Conservation (phyloP, 1,140 invertebrate species). For the Adoxophyes honmai region DNA sequence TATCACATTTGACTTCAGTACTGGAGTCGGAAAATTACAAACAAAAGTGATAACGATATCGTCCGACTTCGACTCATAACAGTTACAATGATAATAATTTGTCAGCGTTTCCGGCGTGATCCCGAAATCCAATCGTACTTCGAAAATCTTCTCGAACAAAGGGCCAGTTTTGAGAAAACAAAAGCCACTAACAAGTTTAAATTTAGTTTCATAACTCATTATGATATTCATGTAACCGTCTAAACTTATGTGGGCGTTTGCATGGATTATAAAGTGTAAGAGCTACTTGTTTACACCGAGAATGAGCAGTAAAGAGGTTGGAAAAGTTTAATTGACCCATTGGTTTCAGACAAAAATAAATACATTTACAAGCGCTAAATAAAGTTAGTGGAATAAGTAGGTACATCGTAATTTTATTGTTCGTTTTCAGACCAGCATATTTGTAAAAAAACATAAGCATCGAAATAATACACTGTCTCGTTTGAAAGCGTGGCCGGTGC, state of each 20-base stretch:
- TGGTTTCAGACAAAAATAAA: no score
- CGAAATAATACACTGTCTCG: neutral
- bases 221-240: slow-evolving; percentile 11
- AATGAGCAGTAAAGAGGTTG: no score
- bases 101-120: neutral
- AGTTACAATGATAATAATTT: neutral
- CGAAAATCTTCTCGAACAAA: neutral
- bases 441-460: no score
- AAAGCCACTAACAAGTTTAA: neutral
- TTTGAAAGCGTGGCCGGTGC: slow-evolving; percentile 25
- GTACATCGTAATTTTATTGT: no score
- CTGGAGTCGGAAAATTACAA: neutral
- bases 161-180: neutral
- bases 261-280: slow-evolving; percentile 7
- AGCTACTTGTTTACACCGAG: neutral
- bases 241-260: neutral
- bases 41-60: neutral
- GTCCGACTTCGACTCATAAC: neutral
- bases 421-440: no score
- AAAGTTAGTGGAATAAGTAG: no score
- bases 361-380: no score
- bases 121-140: neutral
- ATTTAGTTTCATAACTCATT: slow-evolving; percentile 9
- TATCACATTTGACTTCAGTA: no score
- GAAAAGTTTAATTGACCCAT: no score